Conservation (phyloP, 2,888 invertebrate genomes). For the Ethmia dodecea region DNA sequence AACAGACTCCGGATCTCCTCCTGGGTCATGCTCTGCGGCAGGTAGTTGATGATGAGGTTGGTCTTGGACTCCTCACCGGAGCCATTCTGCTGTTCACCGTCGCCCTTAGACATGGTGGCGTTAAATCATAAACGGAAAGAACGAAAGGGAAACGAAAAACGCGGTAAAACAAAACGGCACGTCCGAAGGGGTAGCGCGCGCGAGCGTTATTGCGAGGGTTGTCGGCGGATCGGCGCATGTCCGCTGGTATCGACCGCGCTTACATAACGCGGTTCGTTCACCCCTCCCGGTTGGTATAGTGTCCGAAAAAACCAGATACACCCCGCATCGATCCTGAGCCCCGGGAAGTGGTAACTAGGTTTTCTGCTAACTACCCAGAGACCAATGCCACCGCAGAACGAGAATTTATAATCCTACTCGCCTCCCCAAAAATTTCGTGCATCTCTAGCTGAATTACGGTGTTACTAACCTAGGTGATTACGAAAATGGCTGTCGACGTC, state of each 20-base stretch:
- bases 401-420: too few species aligned
- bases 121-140: slow-evolving; percentile 78
- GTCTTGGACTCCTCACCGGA: slow-evolving; percentile 96
- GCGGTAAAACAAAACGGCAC: slow-evolving; percentile 74
- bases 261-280: slow-evolving; percentile 74
- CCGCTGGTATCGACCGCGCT: slow-evolving; percentile 58
- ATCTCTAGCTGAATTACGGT: too few species aligned
- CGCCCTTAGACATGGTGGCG: slow-evolving; percentile 90
- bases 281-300: slow-evolving; percentile 69
- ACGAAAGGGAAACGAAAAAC: slow-evolving; percentile 78
- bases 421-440: too few species aligned
- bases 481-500: too few species aligned
- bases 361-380: too few species aligned
- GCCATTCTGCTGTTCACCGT: slow-evolving; percentile 91
- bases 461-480: too few species aligned
- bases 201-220: slow-evolving; percentile 59
- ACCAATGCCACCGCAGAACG: too few species aligned
- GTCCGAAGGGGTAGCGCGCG: slow-evolving; percentile 71
- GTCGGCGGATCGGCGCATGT: slow-evolving; percentile 42
- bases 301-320: slow-evolving; percentile 76
- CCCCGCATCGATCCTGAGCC: slow-evolving; percentile 53
- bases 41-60: slow-evolving; percentile 99
- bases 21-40: slow-evolving; percentile 99
- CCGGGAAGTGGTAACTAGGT: slow-evolving; percentile 43
- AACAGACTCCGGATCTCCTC: slow-evolving; percentile 99